Percentiles rank a stretch among this genome's conserved stretches.
These are phyloP conservation scores for Halcyon malimbica DNA, from an alignment of 2,113 vertebrate genomes.

Conservation along the genomic window DNA sequence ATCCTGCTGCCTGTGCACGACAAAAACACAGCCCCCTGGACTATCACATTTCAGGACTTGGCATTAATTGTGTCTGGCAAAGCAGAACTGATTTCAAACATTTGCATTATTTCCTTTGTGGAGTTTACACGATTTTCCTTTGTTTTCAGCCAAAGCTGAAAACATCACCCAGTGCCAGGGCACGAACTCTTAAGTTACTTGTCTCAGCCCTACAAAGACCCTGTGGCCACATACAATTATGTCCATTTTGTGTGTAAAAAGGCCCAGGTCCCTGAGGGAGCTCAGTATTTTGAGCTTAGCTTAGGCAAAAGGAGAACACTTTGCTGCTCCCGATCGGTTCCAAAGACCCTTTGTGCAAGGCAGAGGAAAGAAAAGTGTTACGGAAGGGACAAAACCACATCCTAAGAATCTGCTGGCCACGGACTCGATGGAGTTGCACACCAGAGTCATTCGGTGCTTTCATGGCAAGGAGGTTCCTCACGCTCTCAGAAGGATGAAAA, in stretches of 20 bases:
- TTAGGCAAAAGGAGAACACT: neutral
- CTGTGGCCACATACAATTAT: neutral
- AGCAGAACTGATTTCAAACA: neutral
- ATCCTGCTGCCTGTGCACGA: neutral
- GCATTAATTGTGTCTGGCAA: neutral
- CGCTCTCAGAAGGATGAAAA: neutral
- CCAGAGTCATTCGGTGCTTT: neutral
- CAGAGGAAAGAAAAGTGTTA: neutral
- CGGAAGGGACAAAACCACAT: neutral
- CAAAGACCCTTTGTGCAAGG: neutral
- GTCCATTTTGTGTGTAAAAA: neutral
- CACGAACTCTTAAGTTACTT: neutral
- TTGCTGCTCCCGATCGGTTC: neutral
- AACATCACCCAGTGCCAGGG: neutral
- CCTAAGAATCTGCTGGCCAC: neutral
- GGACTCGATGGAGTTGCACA: neutral
- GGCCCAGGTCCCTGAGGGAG: neutral
- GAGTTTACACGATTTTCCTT: no score
- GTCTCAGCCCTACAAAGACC: neutral
- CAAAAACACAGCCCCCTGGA: neutral
- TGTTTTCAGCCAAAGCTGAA: neutral
- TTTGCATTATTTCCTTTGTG: neutral
- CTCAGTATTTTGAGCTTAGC: neutral
- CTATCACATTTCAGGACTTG: neutral
- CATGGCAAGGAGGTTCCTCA: neutral